Base-by-base conservation (phyloP, 2,888 invertebrate species). In the Orchestes rusci region DNA sequence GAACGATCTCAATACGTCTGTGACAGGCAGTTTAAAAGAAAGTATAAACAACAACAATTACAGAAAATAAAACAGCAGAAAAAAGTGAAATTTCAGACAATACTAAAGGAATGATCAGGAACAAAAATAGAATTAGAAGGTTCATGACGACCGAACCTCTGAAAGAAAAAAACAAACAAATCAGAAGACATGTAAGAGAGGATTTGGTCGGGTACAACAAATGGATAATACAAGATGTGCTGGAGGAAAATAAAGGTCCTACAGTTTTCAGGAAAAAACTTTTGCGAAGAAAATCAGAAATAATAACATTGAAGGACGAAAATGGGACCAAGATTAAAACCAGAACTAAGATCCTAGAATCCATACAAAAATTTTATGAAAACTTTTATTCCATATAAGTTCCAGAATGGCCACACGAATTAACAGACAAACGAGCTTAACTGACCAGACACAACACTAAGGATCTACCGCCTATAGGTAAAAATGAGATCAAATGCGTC, bases 371-470 rank as follows among this genome's bases (percentile, higher is more conserved):
- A n/a, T n/a, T n/a, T n/a, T n/a, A n/a, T n/a, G n/a, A 2, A 2
- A 27, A 27, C 27, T 27, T 27, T 10, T 27, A 27, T 27, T 27
- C 27, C 27, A 27, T n/a, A 27, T n/a, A 27, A 27, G 27, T 27
- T 27, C 27, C 27, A 27, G 27, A 2, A 27, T n/a, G 2, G 27
- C 27, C 27, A 27, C 27, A 27, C 27, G 27, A 2, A 27, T 10
- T 27, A 27, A 2, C 2, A 27, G 27, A 2, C 27, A 27, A 27
- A 27, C 10, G 27, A 27, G 2, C 2, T 27, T 10, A 27, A 27
- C n/a, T 27, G 27, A 27, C 27, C 27, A 27, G 27, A 2, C 2
- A 27, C n/a, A 2, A 27, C 27, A 27, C 27, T 27, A n/a, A 27
- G 27, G 27, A 27, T 27, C 2, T 27, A 27, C 2, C 27, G 27